Percentiles rank a stretch among this genome's conserved stretches.
These are phyloP conservation scores for Nowickia ferox DNA, from an alignment of 2,888 invertebrate species.

Conservation along the genomic window DNA sequence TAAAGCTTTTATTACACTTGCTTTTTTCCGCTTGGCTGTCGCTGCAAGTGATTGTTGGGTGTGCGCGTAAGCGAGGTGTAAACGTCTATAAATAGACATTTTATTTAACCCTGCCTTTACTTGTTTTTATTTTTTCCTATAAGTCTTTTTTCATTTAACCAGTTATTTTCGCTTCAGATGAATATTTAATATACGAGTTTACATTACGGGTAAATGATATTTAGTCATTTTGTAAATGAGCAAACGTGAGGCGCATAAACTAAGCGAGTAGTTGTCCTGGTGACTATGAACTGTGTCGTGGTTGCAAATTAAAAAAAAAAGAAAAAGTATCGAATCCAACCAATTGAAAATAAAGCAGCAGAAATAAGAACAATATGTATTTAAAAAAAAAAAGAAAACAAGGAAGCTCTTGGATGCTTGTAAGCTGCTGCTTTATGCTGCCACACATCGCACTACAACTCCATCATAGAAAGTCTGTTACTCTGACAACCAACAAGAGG, in stretches of 20 bases:
- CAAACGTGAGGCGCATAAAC: slow-evolving; percentile 82
- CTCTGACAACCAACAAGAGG: slow-evolving; percentile 37
- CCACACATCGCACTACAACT: slow-evolving; percentile 20
- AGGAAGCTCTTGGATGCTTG: slow-evolving; percentile 31
- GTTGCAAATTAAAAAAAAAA: neutral
- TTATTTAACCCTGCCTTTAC: slow-evolving; percentile 56
- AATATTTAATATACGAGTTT: slow-evolving; percentile 70
- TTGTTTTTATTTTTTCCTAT: slow-evolving; percentile 19
- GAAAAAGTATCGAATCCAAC: slow-evolving; percentile 2
- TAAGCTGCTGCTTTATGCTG: slow-evolving; percentile 5
- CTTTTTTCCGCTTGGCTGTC: slow-evolving; percentile 38
- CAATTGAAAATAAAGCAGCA: slow-evolving; percentile 31
- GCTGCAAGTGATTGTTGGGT: neutral
- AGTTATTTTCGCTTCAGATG: slow-evolving; percentile 63
- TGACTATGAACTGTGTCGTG: slow-evolving; percentile 19
- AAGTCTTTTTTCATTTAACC: slow-evolving; percentile 5
- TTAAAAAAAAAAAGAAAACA: neutral
- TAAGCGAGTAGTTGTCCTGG: slow-evolving; percentile 37
- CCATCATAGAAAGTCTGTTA: slow-evolving; percentile 55
- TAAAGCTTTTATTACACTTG: slow-evolving; percentile 57
- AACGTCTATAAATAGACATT: slow-evolving; percentile 15
- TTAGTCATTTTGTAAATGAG: slow-evolving; percentile 82
- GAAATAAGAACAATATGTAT: neutral
- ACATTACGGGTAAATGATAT: slow-evolving; percentile 80
- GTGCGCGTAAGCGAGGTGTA: neutral